Evolutionary conservation across 2,888 invertebrate species (phyloP).

Genomic region (Agrypnus murinus): DNA sequence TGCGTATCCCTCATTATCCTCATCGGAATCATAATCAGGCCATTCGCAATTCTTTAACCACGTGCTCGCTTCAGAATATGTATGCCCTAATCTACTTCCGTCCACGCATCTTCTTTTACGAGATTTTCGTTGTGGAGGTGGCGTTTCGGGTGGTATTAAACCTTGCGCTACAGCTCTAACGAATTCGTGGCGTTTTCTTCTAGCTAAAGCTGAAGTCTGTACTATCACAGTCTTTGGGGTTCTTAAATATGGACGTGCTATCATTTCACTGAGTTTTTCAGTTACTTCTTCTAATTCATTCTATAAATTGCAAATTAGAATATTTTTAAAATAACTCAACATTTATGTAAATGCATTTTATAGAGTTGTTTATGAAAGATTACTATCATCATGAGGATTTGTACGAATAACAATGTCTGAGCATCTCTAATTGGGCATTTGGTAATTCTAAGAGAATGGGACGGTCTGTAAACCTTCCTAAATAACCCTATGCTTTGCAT

Average conservation of each 20-base stretch:
- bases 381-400: no score
- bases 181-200: constrained; percentile 78
- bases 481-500: no score
- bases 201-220: constrained; percentile 76
- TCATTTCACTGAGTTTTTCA: constrained; percentile 79
- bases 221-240: constrained; percentile 78
- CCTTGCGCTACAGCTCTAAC: constrained; percentile 77
- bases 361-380: no score
- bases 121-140: constrained; percentile 74
- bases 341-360: neutral
- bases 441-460: no score
- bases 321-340: constrained; percentile 13
- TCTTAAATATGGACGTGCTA: constrained; percentile 77
- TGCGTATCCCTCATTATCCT: constrained; percentile 67
- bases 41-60: constrained; percentile 76
- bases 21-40: constrained; percentile 77
- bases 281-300: constrained; percentile 80
- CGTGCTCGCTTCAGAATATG: constrained; percentile 69
- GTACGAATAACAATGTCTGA: no score
- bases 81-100: constrained; percentile 63
- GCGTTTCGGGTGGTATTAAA: constrained; percentile 76
- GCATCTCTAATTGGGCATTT: no score
- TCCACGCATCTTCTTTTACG: constrained; percentile 71
- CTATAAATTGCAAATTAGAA: constrained; percentile 68
- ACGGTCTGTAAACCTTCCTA: no score